Percentiles rank a stretch among this genome's conserved stretches.
These are phyloP conservation scores for Meiosimyza decipiens DNA, from an alignment of 2,888 invertebrate genomes.

Conservation along the genomic window DNA sequence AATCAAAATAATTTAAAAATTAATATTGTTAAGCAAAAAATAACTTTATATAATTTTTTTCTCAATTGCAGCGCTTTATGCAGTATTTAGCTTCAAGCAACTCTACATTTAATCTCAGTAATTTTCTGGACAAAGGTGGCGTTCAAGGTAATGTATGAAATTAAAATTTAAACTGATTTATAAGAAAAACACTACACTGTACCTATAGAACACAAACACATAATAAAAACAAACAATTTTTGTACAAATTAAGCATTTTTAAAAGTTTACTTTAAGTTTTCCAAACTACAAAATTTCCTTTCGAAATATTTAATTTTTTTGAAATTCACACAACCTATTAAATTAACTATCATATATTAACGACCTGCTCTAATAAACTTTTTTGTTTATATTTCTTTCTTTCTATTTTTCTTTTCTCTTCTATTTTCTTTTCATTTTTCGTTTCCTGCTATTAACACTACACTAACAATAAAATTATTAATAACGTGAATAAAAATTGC, in stretches of 20 bases:
- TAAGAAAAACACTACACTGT: not conserved
- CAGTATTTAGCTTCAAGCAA: conserved; percentile 99
- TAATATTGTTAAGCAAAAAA: not conserved
- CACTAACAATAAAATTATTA: conserved; percentile 29
- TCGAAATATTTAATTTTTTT: conserved; percentile 32
- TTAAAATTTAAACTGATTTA: not conserved
- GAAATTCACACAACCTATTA: conserved; percentile 40
- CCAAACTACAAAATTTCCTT: conserved; percentile 14
- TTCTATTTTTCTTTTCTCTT: conserved; percentile 36
- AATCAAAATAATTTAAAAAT: too few relatives aligned
- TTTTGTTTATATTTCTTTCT: not conserved
- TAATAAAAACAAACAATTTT: not conserved
- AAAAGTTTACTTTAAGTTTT: conserved; percentile 1
- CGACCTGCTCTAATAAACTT: not conserved
- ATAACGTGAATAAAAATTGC: conserved; percentile 27
- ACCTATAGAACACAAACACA: conserved; percentile 2
- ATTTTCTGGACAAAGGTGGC: conserved; percentile 97
- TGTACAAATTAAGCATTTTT: conserved; percentile 2
- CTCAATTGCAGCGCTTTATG: conserved; percentile 90
- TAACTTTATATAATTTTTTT: not conserved
- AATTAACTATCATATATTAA: conserved; percentile 7
- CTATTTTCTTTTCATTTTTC: conserved; percentile 24
- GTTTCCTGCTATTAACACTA: conserved; percentile 12
- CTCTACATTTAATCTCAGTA: conserved; percentile 97
- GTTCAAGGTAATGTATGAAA: conserved; percentile 83